Percentiles rank a stretch among this genome's conserved stretches.
Conservation (phyloP, 1,140 invertebrate species). For the Zaprionus taronus region DNA sequence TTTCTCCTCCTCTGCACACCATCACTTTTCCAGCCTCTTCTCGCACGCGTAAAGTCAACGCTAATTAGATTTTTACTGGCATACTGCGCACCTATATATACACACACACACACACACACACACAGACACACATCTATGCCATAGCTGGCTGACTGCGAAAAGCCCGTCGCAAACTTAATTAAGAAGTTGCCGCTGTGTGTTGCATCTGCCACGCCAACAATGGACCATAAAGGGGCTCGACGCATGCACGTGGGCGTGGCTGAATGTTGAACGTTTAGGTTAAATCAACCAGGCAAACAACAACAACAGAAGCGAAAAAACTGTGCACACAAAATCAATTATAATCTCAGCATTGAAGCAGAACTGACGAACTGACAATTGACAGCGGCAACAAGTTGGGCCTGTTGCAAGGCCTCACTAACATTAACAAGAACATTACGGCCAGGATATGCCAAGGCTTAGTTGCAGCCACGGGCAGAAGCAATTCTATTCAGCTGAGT, state of each 20-base stretch:
- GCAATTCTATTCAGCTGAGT: no score
- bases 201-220: conserved; percentile 38
- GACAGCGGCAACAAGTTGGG: conserved; percentile 74
- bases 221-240: neutral
- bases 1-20: neutral
- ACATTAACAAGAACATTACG: neutral
- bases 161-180: conserved; percentile 73
- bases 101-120: conserved; percentile 5
- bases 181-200: conserved; percentile 67
- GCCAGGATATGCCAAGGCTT: neutral
- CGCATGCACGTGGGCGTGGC: conserved; percentile 32
- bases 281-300: conserved; percentile 13
- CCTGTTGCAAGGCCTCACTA: no score
- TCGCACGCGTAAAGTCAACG: conserved; percentile 28
- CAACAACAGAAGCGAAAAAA: conserved; percentile 12
- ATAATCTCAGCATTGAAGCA: conserved; percentile 44
- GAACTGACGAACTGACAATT: conserved; percentile 55
- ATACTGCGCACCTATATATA: conserved; percentile 22
- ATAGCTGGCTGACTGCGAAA: conserved; percentile 32
- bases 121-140: conserved; percentile 5
- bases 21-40: neutral
- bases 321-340: conserved; percentile 67
- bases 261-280: conserved; percentile 60
- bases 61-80: conserved; percentile 63
- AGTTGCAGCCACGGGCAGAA: neutral